These are phyloP conservation scores for Pelobates cultripes DNA, from an alignment of 2,797 vertebrate species.

Conservation along the genomic window DNA sequence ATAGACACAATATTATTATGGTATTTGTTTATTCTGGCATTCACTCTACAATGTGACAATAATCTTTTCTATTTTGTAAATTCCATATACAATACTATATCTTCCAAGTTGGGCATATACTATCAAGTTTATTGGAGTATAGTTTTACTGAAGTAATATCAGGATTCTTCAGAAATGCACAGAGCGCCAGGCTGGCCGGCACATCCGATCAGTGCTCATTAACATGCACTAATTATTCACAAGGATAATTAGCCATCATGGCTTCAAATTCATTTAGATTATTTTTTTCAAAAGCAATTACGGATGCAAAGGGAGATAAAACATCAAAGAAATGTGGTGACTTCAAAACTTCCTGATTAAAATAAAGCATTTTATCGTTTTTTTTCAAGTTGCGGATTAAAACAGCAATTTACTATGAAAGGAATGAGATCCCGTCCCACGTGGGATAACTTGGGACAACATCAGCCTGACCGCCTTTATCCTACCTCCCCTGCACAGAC, in stretches of 20 bases:
- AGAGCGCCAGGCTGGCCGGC: background rate
- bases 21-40: no score
- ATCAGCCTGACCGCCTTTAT: background rate
- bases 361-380: conserved; percentile 12
- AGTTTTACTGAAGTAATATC: conserved; percentile 8
- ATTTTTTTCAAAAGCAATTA: conserved; percentile 71
- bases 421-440: background rate
- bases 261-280: conserved; percentile 67
- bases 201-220: conserved; percentile 59
- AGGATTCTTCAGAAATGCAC: conserved; percentile 12
- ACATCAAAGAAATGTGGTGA: conserved; percentile 60
- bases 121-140: background rate
- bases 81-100: no score
- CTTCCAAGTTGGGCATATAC: background rate
- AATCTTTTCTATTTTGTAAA: no score
- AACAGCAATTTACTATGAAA: background rate
- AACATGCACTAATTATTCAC: conserved; percentile 71
- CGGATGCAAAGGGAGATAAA: conserved; percentile 62
- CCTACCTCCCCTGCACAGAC: no score
- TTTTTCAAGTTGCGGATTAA: conserved; percentile 22
- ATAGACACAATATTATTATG: no score
- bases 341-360: background rate
- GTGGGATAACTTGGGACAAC: background rate
- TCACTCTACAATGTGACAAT: no score
- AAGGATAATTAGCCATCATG: conserved; percentile 68